These are phyloP conservation scores for Rutpela maculata DNA, from an alignment of 2,888 invertebrate species.

Conservation along the genomic window DNA sequence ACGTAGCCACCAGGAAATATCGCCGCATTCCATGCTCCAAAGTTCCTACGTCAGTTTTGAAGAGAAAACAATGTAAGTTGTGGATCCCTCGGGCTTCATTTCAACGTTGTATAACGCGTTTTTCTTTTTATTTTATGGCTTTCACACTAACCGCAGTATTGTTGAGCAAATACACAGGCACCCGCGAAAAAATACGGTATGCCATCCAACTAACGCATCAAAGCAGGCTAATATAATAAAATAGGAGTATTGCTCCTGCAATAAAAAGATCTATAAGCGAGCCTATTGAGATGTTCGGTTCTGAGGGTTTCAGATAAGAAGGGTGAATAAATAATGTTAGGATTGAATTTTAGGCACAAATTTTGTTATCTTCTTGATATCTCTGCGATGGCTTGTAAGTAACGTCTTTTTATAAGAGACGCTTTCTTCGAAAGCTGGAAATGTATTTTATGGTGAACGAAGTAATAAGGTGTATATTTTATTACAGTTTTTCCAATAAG, in stretches of 20 bases:
- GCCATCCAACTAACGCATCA: slow-evolving; percentile 7
- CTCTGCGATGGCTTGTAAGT: slow-evolving; percentile 9
- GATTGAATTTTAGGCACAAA: slow-evolving; percentile 28
- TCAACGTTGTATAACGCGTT: slow-evolving; percentile 19
- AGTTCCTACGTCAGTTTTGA: slow-evolving; percentile 29
- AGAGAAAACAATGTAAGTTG: slow-evolving; percentile 32
- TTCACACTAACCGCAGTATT: slow-evolving; percentile 22
- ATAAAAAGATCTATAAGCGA: slow-evolving; percentile 4
- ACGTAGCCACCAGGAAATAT: slow-evolving; percentile 30
- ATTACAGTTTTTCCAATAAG: not conserved
- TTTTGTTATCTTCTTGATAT: slow-evolving; percentile 29
- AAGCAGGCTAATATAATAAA: slow-evolving; percentile 29
- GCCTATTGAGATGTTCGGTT: slow-evolving; percentile 22
- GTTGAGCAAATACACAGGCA: slow-evolving; percentile 15
- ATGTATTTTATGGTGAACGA: not conserved
- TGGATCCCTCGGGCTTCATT: slow-evolving; percentile 27
- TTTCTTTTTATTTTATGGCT: slow-evolving; percentile 30
- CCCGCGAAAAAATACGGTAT: not conserved
- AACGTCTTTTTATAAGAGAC: slow-evolving; percentile 14
- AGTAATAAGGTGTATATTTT: not conserved
- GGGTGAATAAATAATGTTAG: slow-evolving; percentile 30
- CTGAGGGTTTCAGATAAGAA: slow-evolving; percentile 27
- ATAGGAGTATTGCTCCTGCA: slow-evolving; percentile 18
- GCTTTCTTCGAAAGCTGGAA: not conserved
- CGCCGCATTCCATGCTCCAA: slow-evolving; percentile 12